These are phyloP conservation scores for Zaprionus taronus DNA, from an alignment of 1,140 invertebrate species.

Conservation along the genomic window DNA sequence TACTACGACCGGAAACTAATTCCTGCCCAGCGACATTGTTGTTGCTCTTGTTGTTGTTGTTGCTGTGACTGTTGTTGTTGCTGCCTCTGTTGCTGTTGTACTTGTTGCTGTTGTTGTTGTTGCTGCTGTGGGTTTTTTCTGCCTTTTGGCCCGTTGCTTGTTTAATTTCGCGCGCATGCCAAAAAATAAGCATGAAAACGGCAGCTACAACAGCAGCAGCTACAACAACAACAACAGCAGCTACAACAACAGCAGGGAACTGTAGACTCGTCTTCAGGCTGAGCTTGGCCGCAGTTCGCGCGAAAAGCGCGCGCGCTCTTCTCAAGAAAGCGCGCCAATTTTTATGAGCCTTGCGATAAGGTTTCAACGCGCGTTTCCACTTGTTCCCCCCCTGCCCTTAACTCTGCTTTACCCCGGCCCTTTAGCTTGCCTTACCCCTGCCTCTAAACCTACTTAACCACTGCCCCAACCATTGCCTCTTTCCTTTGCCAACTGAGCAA, in stretches of 20 bases:
- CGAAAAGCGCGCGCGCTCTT: constrained; percentile 70
- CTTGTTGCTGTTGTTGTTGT: constrained; percentile 27
- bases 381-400: constrained; percentile 30
- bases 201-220: constrained; percentile 1
- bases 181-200: constrained; percentile 65
- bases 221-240: constrained; percentile 12
- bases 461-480: background rate
- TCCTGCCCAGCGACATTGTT: constrained; percentile 67
- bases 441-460: too few species aligned
- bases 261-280: constrained; percentile 37
- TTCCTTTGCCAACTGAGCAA: background rate
- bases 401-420: background rate
- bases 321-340: constrained; percentile 78
- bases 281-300: constrained; percentile 55
- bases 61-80: constrained; percentile 24
- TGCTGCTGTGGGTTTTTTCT: constrained; percentile 27
- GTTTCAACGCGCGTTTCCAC: constrained; percentile 66
- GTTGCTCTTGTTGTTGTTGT: constrained; percentile 38
- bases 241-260: constrained; percentile 5
- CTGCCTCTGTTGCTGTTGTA: constrained; percentile 15
- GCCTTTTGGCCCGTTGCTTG: constrained; percentile 29
- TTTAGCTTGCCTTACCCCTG: too few species aligned
- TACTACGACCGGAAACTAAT: constrained; percentile 84
- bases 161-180: constrained; percentile 71
- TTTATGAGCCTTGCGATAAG: constrained; percentile 73